Evolutionary conservation across 2,888 invertebrate species (phyloP).

Genomic region (Aquatica leii): DNA sequence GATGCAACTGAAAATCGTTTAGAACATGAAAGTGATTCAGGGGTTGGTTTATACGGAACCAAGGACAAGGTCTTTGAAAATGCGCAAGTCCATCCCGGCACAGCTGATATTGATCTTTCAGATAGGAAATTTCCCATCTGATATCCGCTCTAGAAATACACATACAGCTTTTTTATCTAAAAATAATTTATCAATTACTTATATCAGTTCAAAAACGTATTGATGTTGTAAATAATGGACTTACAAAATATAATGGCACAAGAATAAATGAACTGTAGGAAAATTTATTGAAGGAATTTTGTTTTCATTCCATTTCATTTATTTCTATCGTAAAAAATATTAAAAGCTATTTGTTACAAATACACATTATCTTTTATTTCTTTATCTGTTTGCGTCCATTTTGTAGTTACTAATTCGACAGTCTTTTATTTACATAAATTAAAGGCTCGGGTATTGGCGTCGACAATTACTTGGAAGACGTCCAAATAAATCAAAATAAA

Average conservation of each 20-base stretch:
- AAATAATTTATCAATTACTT: too few relatives aligned
- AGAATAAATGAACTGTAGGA: background rate
- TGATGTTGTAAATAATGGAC: too few relatives aligned
- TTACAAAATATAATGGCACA: too few relatives aligned
- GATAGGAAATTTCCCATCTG: constrained; percentile 41
- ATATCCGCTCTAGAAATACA: constrained; percentile 22
- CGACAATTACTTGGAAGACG: too few relatives aligned
- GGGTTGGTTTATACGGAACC: constrained; percentile 39
- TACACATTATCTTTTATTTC: too few relatives aligned
- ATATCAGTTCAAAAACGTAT: too few relatives aligned
- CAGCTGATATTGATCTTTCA: constrained; percentile 42
- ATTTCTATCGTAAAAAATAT: constrained; percentile 7
- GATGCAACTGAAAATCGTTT: constrained; percentile 25
- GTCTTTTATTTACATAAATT: too few relatives aligned
- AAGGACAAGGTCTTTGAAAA: constrained; percentile 41
- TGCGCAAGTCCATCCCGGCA: constrained; percentile 38
- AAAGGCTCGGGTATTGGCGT: too few relatives aligned
- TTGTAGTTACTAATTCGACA: too few relatives aligned
- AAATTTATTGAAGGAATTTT: background rate
- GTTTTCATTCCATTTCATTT: constrained; percentile 4
- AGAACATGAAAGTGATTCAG: constrained; percentile 28
- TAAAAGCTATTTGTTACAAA: constrained; percentile 1
- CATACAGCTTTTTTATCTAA: background rate
- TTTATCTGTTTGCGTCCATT: too few relatives aligned
- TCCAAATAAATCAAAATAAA: too few relatives aligned